A percentile compares a stretch with the other conserved stretches of the same genome.
Evolutionary conservation across 1,140 invertebrate species (phyloP).

Genomic region (Homarus americanus): DNA sequence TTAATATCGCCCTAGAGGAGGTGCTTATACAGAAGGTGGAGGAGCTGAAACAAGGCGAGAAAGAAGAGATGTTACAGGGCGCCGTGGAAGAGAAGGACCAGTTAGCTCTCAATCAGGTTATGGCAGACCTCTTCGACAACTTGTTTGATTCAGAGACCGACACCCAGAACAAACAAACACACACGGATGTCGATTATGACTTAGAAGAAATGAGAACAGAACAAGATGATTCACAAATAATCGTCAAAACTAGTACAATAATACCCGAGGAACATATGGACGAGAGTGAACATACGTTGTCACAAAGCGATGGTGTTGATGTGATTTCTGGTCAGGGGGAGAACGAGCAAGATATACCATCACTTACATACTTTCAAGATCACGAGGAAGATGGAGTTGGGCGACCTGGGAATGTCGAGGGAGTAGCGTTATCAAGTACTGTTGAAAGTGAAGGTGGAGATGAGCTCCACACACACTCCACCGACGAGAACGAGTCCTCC

Average conservation of each 20-base stretch:
- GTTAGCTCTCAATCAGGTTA: constrained; percentile 17
- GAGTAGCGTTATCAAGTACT: background rate
- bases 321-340: background rate
- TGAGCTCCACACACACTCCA: background rate
- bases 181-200: background rate
- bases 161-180: background rate
- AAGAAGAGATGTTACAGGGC: background rate
- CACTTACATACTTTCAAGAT: background rate
- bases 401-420: background rate
- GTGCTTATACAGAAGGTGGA: background rate
- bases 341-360: background rate
- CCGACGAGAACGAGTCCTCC: too few relatives aligned
- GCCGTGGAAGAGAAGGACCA: constrained; percentile 34
- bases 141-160: constrained; percentile 11
- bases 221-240: background rate
- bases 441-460: background rate
- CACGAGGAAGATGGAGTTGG: background rate
- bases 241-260: background rate
- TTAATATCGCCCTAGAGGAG: background rate
- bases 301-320: background rate
- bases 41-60: constrained; percentile 11
- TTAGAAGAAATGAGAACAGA: background rate
- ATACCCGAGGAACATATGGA: background rate
- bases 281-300: background rate
- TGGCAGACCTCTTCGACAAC: constrained; percentile 24